Evolutionary conservation across 2,113 vertebrate species (phyloP), one percentile per base, ranked within the genome.

Genomic region (Pontoporia blainvillei): DNA sequence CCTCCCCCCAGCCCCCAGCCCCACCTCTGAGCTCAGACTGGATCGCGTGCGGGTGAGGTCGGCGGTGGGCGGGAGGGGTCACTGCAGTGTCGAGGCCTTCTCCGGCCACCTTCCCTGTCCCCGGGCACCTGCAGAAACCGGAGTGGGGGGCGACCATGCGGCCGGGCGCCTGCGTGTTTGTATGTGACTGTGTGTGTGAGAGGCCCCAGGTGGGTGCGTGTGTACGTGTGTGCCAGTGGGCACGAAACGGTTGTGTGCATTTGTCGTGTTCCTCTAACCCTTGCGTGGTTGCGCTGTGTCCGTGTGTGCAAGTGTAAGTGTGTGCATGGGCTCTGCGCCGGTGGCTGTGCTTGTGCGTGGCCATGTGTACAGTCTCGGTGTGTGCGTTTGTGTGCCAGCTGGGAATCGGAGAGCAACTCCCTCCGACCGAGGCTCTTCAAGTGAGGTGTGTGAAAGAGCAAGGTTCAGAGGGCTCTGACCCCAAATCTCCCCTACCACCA

Each of bases 291-390:
- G 73, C 0, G 10, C 41, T 21, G 5, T 31, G 93, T n/a, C 29
- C 17, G 1, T 12, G 79, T 52, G 39, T 71, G 67, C 21, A 46
- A 64, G 59, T 54, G 44, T 36, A 41, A 73, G 71, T 8, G 81
- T n/a, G 12, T 44, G 54, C 84, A 5, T 20, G 23, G 76, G 27
- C n/a, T 81, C 52, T 13, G 15, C 18, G n/a, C 59, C 0, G 6
- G n/a, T 39, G 21, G 64, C 36, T 8, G 36, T 27, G n/a, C 57
- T 21, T 4, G 27, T 8, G 62, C 9, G 34, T 91, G 83, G 11
- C 23, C 41, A 0, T 1, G 18, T 8, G 46, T 6, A 3, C 4
- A 2, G 23, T 72, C 29, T 46, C 49, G 0, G 4, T 14, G 62
- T 18, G 57, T 67, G 64, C n/a, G 0, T 49, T 52, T 81, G 52